A percentile compares a stretch with the other conserved stretches of the same genome.
These are phyloP conservation scores for Rousettus leschenaultii DNA, from an alignment of 2,113 vertebrate genomes.

Conservation along the genomic window DNA sequence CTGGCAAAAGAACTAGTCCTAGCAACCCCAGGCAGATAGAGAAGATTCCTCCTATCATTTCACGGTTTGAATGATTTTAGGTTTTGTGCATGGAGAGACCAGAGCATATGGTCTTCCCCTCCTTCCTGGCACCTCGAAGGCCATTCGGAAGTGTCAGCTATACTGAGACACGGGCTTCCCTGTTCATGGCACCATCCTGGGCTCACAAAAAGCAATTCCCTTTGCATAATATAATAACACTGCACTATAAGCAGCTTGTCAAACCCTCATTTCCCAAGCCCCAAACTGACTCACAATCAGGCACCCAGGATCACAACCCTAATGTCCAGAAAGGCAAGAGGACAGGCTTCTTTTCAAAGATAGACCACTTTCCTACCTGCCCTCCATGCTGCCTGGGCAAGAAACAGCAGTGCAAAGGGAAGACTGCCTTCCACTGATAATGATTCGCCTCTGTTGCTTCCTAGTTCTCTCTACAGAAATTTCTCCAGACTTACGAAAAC, in stretches of 20 bases:
- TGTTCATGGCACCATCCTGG: not conserved
- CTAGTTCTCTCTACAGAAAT: conserved; percentile 4
- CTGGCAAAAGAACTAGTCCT: not conserved
- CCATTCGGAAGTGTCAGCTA: not conserved
- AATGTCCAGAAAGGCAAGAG: not conserved
- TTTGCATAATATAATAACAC: not conserved
- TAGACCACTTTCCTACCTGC: not conserved
- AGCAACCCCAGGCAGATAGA: not conserved
- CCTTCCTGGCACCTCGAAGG: not conserved
- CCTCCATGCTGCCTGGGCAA: not conserved
- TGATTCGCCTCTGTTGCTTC: not conserved
- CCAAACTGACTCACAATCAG: not conserved
- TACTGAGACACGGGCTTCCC: not conserved
- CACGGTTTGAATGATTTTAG: not conserved
- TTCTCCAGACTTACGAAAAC: not conserved
- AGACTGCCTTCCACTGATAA: not conserved
- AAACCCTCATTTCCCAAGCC: not conserved
- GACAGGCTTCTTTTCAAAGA: conserved; percentile 3
- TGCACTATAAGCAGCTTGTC: not conserved
- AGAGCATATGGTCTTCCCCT: not conserved
- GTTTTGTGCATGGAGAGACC: not conserved
- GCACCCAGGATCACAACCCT: not conserved
- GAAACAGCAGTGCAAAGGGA: not conserved
- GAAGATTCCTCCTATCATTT: not conserved
- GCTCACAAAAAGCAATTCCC: not conserved